Conservation (phyloP, 53 echinoderm and acorn worm genomes). For the Echinometra lucunter region DNA sequence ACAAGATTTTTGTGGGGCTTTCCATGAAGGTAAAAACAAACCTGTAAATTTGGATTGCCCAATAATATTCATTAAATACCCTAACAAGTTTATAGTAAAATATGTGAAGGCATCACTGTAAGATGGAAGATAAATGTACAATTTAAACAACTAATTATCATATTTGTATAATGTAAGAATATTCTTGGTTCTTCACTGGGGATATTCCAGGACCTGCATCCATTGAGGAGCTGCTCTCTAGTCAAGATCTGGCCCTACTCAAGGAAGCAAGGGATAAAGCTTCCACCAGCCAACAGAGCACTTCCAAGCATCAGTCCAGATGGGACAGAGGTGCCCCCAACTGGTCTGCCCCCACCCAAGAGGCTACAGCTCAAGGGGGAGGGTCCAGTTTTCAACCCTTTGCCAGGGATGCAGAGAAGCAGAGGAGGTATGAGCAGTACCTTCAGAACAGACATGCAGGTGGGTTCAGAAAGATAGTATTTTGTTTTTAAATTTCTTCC, state of each 20-base stretch:
- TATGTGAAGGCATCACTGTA: too few relatives aligned
- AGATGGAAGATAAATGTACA: too few relatives aligned
- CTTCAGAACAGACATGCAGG: conserved; percentile 63
- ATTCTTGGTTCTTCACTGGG: not conserved
- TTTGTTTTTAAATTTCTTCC: too few relatives aligned
- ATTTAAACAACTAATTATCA: too few relatives aligned
- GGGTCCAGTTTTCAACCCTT: conserved; percentile 78
- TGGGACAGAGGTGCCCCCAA: conserved; percentile 41
- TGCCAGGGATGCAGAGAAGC: conserved; percentile 77
- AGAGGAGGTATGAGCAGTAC: conserved; percentile 81
- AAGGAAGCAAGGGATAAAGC: conserved; percentile 58
- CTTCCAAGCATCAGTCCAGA: not conserved
- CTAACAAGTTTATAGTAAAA: too few relatives aligned
- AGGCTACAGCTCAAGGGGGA: conserved; percentile 6
- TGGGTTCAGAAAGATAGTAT: not conserved
- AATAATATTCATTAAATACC: too few relatives aligned
- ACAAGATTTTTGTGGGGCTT: too few relatives aligned
- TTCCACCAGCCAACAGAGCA: not conserved
- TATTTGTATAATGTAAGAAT: too few relatives aligned
- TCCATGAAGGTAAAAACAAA: too few relatives aligned
- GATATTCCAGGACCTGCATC: conserved; percentile 66
- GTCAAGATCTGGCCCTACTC: conserved; percentile 69
- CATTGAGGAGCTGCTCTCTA: conserved; percentile 77
- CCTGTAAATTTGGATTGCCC: too few relatives aligned
- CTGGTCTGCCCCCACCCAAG: conserved; percentile 40